Evolutionary conservation across 2,888 invertebrate species (phyloP).

Genomic region (Troides oblongomaculatus): DNA sequence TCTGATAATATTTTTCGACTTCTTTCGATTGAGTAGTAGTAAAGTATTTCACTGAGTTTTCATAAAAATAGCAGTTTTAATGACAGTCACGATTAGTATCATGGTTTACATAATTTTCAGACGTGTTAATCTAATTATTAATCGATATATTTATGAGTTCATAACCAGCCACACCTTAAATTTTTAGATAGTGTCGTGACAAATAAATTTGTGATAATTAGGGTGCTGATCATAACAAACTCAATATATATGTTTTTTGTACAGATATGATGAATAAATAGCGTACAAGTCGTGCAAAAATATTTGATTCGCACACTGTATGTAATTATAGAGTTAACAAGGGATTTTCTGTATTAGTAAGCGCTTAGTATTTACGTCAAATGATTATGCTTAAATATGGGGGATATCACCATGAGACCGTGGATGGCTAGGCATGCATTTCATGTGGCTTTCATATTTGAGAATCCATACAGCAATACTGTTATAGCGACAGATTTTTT

Average conservation of each 20-base stretch:
- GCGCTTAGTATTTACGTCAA: not conserved
- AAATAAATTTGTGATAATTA: conserved; percentile 28
- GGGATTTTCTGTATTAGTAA: conserved; percentile 9
- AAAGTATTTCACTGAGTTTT: not conserved
- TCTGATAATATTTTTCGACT: not conserved
- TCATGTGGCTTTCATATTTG: too few relatives aligned
- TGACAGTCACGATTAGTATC: not conserved
- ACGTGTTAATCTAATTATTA: not conserved
- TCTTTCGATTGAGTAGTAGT: not conserved
- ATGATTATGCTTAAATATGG: not conserved
- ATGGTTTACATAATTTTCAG: too few relatives aligned
- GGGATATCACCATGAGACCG: too few relatives aligned
- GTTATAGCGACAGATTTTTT: too few relatives aligned
- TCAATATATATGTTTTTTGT: conserved; percentile 6
- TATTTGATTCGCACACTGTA: not conserved
- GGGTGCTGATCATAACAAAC: conserved; percentile 25
- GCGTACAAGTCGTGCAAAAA: not conserved
- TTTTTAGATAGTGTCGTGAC: conserved; percentile 30
- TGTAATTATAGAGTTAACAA: not conserved
- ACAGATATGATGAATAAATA: not conserved
- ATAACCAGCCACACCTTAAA: conserved; percentile 23
- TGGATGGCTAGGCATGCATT: too few relatives aligned
- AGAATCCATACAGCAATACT: too few relatives aligned
- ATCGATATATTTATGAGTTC: not conserved
- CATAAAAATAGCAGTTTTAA: not conserved